Evolutionary conservation across 2,113 vertebrate genomes (phyloP).

Genomic region (Cariama cristata): DNA sequence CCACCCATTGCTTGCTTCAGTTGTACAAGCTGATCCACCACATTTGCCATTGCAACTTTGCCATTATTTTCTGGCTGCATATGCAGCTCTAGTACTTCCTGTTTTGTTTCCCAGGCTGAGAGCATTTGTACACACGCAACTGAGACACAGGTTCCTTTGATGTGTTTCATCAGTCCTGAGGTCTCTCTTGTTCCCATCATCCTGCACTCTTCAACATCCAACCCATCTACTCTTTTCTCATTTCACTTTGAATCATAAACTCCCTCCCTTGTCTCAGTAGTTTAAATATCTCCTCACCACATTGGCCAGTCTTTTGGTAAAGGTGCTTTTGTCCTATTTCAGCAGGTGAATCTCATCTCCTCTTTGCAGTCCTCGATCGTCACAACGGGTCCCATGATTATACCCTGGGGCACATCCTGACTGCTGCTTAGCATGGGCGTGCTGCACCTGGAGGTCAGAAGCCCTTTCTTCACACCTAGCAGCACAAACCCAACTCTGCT

Average conservation of each 20-base stretch:
- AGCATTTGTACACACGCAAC: neutral
- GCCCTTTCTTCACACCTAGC: neutral
- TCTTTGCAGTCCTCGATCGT: neutral
- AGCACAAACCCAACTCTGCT: neutral
- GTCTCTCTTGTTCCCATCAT: neutral
- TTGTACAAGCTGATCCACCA: neutral
- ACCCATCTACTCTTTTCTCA: neutral
- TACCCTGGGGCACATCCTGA: fast-evolving
- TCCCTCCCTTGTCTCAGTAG: neutral
- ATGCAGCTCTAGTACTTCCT: neutral
- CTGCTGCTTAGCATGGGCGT: neutral
- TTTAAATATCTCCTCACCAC: neutral
- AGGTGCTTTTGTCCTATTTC: neutral
- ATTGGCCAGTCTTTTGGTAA: neutral
- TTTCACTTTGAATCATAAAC: neutral
- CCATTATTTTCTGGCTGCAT: neutral
- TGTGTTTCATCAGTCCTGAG: neutral
- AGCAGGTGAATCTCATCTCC: neutral
- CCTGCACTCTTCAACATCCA: neutral
- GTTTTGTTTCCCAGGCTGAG: neutral
- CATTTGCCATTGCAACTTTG: neutral
- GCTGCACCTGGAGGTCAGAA: neutral
- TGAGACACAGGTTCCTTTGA: neutral
- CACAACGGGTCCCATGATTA: neutral
- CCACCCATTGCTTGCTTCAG: neutral